Evolutionary conservation across 1,140 invertebrate genomes (phyloP), one percentile per base, ranked within the genome.

Genomic region (Drosophila asahinai): DNA sequence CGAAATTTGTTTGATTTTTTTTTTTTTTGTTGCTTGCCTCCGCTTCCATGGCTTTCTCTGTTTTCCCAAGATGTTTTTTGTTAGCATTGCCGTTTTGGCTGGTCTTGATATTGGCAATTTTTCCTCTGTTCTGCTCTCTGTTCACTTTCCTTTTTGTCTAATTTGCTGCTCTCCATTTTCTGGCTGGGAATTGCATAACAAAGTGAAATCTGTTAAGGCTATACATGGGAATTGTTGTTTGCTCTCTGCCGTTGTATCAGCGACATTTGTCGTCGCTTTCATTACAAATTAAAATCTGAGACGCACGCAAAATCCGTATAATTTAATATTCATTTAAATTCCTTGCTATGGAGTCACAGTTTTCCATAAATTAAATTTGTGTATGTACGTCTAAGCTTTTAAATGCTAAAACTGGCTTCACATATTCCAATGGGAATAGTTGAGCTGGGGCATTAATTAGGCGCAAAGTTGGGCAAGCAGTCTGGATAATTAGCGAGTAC

Each of bases 131-230:
- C 30, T 36, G 33, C 17, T 36, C n/a, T 60, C 30, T 42, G 40
- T 19, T 59, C 27, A 42, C 38, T 60, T 68, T 59, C 27, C 40
- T 25, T 48, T 58, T 30, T 33, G 33, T 67, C 72, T 76, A 52
- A 42, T 77, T 76, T 66, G 43, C 45, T 45, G 72, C 27, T 52
- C 27, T 33, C 33, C 36, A 36, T 77, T 66, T 76, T 77, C 22
- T 49, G 22, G 30, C 27, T 61, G 67, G 54, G 67, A 72, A 60
- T 72, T 72, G 70, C 70, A 72, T 73, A 73, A 60, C 54, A 48
- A 72, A 73, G 38, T 60, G 14, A 68, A 73, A 73, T 72, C 65
- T 59, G 27, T 43, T 68, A 42, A 12, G 49, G 52, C 38, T 42
- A 15, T 71, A 33, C 36, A 40, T 33, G 27, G 27, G 19, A 59